These are phyloP conservation scores for Etheostoma nigrum DNA, from an alignment of 2,797 vertebrate genomes.

Conservation along the genomic window DNA sequence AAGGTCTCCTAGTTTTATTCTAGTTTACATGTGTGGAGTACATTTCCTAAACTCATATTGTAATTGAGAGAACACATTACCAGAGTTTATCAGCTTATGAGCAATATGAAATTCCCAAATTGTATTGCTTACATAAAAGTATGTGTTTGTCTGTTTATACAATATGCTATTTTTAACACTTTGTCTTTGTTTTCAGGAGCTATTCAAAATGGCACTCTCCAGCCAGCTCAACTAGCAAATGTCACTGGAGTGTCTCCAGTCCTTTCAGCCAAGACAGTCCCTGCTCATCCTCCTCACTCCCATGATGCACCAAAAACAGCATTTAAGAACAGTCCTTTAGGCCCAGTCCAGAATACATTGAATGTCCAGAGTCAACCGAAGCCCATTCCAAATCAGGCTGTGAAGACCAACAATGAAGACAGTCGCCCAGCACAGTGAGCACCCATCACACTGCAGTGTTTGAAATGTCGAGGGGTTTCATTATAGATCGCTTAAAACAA, in stretches of 20 bases:
- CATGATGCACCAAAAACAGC: constrained; percentile 12
- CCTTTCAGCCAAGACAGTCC: constrained; percentile 55
- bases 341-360: constrained; percentile 34
- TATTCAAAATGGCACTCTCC: not conserved
- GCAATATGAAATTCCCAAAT: not conserved
- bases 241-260: constrained; percentile 57
- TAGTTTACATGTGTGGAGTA: not conserved
- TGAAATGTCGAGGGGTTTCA: not conserved
- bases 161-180: not conserved
- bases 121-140: not conserved
- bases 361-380: constrained; percentile 37
- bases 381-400: not conserved
- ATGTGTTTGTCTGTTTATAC: not conserved
- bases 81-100: not conserved
- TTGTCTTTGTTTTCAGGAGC: constrained; percentile 47
- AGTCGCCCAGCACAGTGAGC: constrained; percentile 54
- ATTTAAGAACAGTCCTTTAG: constrained; percentile 32
- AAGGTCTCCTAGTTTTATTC: not conserved
- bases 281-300: constrained; percentile 11
- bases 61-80: not conserved
- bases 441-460: not conserved
- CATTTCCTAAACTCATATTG: not conserved
- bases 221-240: constrained; percentile 46
- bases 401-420: constrained; percentile 20
- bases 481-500: not conserved